Percentiles rank a stretch among this genome's conserved stretches.
Conservation (phyloP, 2,797 vertebrate species). For the Champsocephalus gunnari region DNA sequence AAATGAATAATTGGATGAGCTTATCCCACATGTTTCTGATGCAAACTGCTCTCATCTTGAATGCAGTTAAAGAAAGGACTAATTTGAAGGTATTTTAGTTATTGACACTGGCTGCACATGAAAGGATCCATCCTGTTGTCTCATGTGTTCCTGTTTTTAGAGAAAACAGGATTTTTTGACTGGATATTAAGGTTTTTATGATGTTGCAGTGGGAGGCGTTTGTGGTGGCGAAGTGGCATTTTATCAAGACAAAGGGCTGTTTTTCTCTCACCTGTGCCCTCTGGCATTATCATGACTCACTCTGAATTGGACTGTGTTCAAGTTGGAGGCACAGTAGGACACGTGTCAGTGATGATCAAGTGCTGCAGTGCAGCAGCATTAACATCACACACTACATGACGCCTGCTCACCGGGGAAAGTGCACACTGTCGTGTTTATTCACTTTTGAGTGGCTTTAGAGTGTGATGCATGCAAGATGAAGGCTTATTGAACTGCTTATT, state of each 20-base stretch:
- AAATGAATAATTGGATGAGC: neutral
- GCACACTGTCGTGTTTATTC: slow-evolving; percentile 13
- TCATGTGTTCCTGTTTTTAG: neutral
- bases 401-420: slow-evolving; percentile 20
- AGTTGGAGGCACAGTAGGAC: slow-evolving; percentile 49
- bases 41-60: neutral
- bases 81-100: neutral
- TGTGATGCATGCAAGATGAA: neutral
- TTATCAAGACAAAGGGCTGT: slow-evolving; percentile 20
- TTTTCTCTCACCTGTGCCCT: slow-evolving; percentile 50
- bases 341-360: slow-evolving; percentile 59
- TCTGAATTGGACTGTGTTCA: slow-evolving; percentile 54
- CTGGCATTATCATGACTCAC: slow-evolving; percentile 66
- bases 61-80: neutral
- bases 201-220: slow-evolving; percentile 13
- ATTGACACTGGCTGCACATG: neutral
- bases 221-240: slow-evolving; percentile 11
- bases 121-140: neutral
- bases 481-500: neutral
- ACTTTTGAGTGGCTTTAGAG: neutral
- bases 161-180: neutral
- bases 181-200: neutral
- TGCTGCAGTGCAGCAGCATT: slow-evolving; percentile 39
- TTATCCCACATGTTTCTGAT: neutral
- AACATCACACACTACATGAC: slow-evolving; percentile 25